phyloP scores from a whole-genome alignment of 2,888 invertebrate species.

The Alsophila aescularia region DNA sequence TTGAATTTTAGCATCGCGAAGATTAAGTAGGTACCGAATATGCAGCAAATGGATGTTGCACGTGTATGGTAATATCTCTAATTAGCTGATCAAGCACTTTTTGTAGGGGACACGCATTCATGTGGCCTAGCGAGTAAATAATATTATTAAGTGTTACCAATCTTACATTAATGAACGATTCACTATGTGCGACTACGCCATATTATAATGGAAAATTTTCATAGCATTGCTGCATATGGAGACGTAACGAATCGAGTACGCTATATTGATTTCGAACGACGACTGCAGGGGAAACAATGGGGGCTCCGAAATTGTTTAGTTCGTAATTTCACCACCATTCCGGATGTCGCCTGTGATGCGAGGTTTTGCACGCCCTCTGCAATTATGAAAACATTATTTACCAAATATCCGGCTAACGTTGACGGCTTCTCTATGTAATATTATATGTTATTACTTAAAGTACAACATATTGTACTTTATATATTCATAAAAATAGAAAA shows the following conservation, averaged over 20 bases:
- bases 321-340: conserved; percentile 54
- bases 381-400: not conserved
- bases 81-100: conserved; percentile 74
- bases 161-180: conserved; percentile 85
- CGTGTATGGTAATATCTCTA: conserved; percentile 60
- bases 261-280: conserved; percentile 78
- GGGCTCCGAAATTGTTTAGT: conserved; percentile 64
- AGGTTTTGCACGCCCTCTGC: conserved; percentile 28
- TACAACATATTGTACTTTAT: not conserved
- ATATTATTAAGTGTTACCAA: conserved; percentile 83
- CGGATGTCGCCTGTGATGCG: conserved; percentile 54
- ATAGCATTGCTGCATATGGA: conserved; percentile 83
- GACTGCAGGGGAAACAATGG: conserved; percentile 72
- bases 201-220: conserved; percentile 80
- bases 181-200: conserved; percentile 85
- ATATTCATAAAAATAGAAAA: no score
- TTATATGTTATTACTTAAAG: not conserved
- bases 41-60: conserved; percentile 65
- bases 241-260: conserved; percentile 80
- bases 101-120: conserved; percentile 76
- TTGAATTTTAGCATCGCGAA: conserved; percentile 25
- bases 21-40: conserved; percentile 38
- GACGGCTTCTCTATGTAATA: not conserved
- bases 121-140: conserved; percentile 78
- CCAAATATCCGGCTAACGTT: conserved; percentile 18